Evolutionary conservation across 1,140 invertebrate genomes (phyloP), one percentile per base, ranked within the genome.

Genomic region (Aphelinus certus): DNA sequence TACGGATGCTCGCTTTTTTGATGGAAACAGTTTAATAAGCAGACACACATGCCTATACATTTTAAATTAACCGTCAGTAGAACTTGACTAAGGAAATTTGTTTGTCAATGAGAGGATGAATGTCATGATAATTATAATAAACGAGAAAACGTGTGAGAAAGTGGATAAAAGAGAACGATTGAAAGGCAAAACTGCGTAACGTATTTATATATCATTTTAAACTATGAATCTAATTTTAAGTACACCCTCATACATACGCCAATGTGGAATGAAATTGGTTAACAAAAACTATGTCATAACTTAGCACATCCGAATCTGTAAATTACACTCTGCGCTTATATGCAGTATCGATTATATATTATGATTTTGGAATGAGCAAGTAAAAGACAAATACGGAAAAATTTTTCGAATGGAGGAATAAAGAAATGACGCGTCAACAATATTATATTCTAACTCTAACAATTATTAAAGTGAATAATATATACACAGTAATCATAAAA

Each of bases 11-110:
- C 42, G 62, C 60, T 46, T 72, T 55, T 61, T 63, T 74, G 75
- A 72, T 73, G 73, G 69, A 74, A 53, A 70, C 76, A 74, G 69
- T 73, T 51, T 55, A 49, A 64, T 45, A 62, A 3, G 51, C 7
- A 64, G 60, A 70, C 57, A 71, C 66, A 73, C 75, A 76, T 58
- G 72, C 72, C 72, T 74, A 74, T 74, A 74, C 72, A 49, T 74
- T 74, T 74, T 74, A 63, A 74, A 67, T 61, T 68, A 74, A 74
- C 57, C 3, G 68, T 43, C 5, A 55, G 66, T 3, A 43, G 26
- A 7, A 48, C 55, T 43, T 69, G 61, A 71, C 56, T 57, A 46
- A 58, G 72, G 57, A 53, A 67, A 26, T 61, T 62, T 51, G 61
- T 57, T 57, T 64, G 48, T 62, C n/a, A 75, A 57, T 55, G 49